phyloP scores from a whole-genome alignment of 1,140 invertebrate species.

The Drosophila erecta region DNA sequence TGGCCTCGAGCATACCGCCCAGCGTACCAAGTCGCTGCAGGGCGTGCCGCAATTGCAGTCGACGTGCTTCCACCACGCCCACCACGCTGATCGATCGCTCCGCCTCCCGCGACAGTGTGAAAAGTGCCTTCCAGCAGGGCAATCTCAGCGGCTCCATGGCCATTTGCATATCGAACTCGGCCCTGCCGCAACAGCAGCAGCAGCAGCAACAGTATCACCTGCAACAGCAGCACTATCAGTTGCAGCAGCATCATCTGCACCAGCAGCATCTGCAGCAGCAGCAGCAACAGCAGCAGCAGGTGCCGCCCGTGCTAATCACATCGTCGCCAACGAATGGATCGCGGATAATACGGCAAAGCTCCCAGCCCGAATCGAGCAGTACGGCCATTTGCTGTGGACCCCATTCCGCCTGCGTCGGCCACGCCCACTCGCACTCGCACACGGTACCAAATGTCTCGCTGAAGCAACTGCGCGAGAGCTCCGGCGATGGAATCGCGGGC shows the following conservation, averaged over 20 bases:
- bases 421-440: slow-evolving; percentile 85
- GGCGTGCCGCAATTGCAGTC: slow-evolving; percentile 88
- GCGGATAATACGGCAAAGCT: slow-evolving; percentile 95
- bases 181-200: slow-evolving; percentile 62
- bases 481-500: slow-evolving; percentile 95
- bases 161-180: slow-evolving; percentile 67
- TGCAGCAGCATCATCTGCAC: slow-evolving; percentile 33
- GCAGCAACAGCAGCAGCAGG: slow-evolving; percentile 70
- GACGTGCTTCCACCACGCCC: slow-evolving; percentile 90
- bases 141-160: slow-evolving; percentile 76
- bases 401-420: slow-evolving; percentile 85
- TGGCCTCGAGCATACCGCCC: slow-evolving; percentile 86
- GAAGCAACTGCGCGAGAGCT: slow-evolving; percentile 91
- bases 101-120: slow-evolving; percentile 90
- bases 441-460: slow-evolving; percentile 91
- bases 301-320: slow-evolving; percentile 89
- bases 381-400: slow-evolving; percentile 87
- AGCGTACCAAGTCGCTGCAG: slow-evolving; percentile 86
- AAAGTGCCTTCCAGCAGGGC: slow-evolving; percentile 87
- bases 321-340: slow-evolving; percentile 88
- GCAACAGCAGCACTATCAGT: slow-evolving; percentile 35
- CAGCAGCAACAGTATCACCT: slow-evolving; percentile 41
- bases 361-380: slow-evolving; percentile 92
- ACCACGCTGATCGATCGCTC: slow-evolving; percentile 90
- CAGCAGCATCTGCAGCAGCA: slow-evolving; percentile 43